Base-by-base conservation (phyloP, 2,888 invertebrate genomes). In the Heliconius hortense region DNA sequence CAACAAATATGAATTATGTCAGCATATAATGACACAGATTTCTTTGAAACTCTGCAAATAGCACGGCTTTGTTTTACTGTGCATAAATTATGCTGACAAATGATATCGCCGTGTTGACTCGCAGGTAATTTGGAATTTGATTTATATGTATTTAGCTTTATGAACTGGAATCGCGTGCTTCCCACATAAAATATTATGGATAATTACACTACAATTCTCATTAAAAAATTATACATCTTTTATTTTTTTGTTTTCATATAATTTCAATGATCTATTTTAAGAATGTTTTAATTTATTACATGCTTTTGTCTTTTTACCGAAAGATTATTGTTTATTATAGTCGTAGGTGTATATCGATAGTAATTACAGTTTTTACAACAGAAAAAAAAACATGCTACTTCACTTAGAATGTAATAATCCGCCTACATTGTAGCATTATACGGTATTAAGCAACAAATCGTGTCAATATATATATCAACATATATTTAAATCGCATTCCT, bases 11-110 rank as follows among this genome's bases (percentile, higher is more conserved):
- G 69, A 73, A 73, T 70, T 70, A 70, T 60, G 73, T 59, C n/a
- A 48, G 66, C 53, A 59, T 76, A 69, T 76, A 76, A 76, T 76
- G 72, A 73, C 63, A 76, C 66, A 73, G 70, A 76, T 76, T 76
- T 76, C 70, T 76, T 71, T 73, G 60, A 73, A 76, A 64, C 69
- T 73, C 70, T 66, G 64, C 73, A 76, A 76, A 74, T 74, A 76
- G 73, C 70, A 67, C 67, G 63, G 73, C 73, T 76, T 74, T 76
- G 73, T 73, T 76, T 71, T 26, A 74, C 73, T 74, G 66, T 76
- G 71, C 48, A 76, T 76, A 76, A 76, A 76, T 76, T 71, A 76
- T 73, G 67, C 71, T 71, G 73, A 76, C 70, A 76, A 76, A 76
- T 71, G 71, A 76, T 71, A 73, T 48, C 53, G 63, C 63, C 72